Evolutionary conservation across 2,888 invertebrate species (phyloP).

Genomic region (Ornithoptera priamus): DNA sequence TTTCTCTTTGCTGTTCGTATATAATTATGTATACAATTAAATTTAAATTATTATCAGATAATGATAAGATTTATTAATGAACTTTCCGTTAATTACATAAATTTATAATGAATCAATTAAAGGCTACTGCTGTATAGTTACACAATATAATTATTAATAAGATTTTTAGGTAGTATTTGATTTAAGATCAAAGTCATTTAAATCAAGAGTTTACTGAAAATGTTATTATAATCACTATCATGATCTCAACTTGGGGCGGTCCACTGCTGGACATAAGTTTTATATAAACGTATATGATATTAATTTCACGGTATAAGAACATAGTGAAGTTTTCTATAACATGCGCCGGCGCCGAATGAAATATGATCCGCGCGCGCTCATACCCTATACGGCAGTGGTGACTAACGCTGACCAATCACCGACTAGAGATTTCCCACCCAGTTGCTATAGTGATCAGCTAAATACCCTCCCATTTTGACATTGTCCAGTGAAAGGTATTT

Average conservation of each 20-base stretch:
- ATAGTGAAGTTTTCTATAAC: conserved; percentile 31
- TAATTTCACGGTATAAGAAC: background rate
- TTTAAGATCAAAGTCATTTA: background rate
- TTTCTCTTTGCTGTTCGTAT: no score
- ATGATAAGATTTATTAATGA: no score
- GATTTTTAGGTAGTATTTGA: background rate
- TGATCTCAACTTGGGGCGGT: no score
- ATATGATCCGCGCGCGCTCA: conserved; percentile 59
- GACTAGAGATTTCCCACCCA: conserved; percentile 54
- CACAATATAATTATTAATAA: background rate
- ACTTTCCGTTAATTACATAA: background rate
- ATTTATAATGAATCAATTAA: background rate
- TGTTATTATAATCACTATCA: no score
- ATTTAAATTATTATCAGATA: no score
- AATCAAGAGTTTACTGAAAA: background rate
- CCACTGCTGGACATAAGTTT: background rate
- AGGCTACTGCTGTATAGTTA: background rate
- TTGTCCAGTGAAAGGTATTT: background rate
- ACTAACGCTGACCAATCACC: conserved; percentile 57
- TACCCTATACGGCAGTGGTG: conserved; percentile 66
- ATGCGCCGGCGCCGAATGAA: conserved; percentile 49
- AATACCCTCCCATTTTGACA: conserved; percentile 15
- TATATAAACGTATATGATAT: background rate
- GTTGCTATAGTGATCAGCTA: conserved; percentile 19
- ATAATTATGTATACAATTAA: no score